These are phyloP conservation scores for Diacarnus erythraeanus DNA, from an alignment of 37 sponge, comb jelly and placozoan genomes.

Conservation along the genomic window DNA sequence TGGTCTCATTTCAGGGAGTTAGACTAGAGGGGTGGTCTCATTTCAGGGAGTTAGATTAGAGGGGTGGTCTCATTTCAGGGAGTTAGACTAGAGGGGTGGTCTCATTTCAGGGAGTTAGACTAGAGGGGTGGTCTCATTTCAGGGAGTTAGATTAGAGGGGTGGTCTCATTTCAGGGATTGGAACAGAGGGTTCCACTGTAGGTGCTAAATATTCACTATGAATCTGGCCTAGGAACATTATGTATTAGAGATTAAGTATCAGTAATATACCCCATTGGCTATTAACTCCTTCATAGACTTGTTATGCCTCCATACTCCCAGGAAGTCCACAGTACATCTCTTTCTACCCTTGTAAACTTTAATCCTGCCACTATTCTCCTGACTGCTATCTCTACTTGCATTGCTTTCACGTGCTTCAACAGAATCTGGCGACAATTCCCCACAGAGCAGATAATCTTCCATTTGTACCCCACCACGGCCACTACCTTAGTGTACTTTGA, in stretches of 20 bases:
- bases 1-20: no score
- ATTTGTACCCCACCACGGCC: no score
- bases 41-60: no score
- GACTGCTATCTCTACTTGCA: not conserved
- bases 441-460: slow-evolving; percentile 80
- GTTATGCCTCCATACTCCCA: slow-evolving; percentile 48
- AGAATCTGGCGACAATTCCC: slow-evolving; percentile 35
- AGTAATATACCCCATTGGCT: slow-evolving; percentile 46
- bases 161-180: no score
- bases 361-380: not conserved
- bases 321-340: slow-evolving; percentile 47
- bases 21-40: no score
- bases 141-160: no score
- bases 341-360: slow-evolving; percentile 71
- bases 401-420: not conserved
- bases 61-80: no score
- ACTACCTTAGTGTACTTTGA: no score
- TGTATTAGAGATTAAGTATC: not conserved
- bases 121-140: no score
- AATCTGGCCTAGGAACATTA: not conserved
- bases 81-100: no score
- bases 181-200: no score
- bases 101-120: no score
- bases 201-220: not conserved
- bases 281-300: slow-evolving; percentile 22